These are phyloP conservation scores for Chaitophorus viminalis DNA, from an alignment of 2,888 invertebrate genomes.

Conservation along the genomic window DNA sequence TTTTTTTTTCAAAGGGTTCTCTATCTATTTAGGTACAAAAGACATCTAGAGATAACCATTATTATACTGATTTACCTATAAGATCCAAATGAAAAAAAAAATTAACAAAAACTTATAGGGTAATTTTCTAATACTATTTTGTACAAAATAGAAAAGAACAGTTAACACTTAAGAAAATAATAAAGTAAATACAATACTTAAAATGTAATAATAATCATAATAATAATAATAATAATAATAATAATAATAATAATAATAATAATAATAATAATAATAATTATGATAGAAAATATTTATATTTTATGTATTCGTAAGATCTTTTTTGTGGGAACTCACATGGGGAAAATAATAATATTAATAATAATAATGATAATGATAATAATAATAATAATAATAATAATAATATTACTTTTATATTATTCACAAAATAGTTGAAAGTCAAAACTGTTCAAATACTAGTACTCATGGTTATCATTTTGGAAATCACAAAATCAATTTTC, in stretches of 20 bases:
- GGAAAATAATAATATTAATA: conserved; percentile 21
- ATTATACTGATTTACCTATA: conserved; percentile 43
- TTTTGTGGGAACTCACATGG: conserved; percentile 21
- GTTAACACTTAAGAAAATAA: conserved; percentile 61
- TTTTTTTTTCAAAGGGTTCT: conserved; percentile 49
- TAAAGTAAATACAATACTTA: conserved; percentile 61
- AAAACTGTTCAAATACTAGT: conserved; percentile 27
- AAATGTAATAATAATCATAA: conserved; percentile 44
- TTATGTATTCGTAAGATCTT: conserved; percentile 49
- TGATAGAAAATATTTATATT: too few relatives aligned
- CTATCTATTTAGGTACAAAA: conserved; percentile 58
- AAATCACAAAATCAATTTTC: conserved; percentile 41
- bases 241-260: conserved; percentile 43
- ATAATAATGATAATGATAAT: background rate
- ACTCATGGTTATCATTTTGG: conserved; percentile 21
- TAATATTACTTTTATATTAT: conserved; percentile 37
- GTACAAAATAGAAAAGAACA: conserved; percentile 62
- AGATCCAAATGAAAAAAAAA: conserved; percentile 60
- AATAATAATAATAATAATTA: conserved; percentile 42
- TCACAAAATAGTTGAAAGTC: conserved; percentile 49
- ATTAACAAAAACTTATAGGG: conserved; percentile 57
- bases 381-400: conserved; percentile 31
- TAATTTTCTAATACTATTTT: conserved; percentile 54
- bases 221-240: conserved; percentile 46
- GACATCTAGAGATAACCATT: conserved; percentile 46